Evolutionary conservation across 2,888 invertebrate genomes (phyloP).

Genomic region (Orchesella flavescens): DNA sequence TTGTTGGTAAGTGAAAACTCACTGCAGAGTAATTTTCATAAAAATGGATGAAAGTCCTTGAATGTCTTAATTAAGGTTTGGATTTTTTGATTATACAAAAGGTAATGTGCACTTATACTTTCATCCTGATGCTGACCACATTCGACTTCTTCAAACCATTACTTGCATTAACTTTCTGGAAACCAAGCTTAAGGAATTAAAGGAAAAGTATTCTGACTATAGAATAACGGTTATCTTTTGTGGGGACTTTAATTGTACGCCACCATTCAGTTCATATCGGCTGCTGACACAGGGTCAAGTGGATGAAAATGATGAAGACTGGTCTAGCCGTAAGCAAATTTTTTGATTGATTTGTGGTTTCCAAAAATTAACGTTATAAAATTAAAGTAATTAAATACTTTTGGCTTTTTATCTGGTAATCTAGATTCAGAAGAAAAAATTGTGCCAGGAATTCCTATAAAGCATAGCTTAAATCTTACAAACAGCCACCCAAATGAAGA

Average conservation of each 20-base stretch:
- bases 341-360: slow-evolving; percentile 2
- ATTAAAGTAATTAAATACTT: background rate
- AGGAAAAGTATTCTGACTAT: slow-evolving; percentile 74
- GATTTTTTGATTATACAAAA: background rate
- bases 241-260: slow-evolving; percentile 94
- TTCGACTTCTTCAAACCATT: slow-evolving; percentile 88
- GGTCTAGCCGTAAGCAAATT: slow-evolving; percentile 83
- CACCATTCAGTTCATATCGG: slow-evolving; percentile 86
- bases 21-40: no score
- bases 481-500: slow-evolving; percentile 73
- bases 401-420: slow-evolving; percentile 9
- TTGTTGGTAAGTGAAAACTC: slow-evolving; percentile 58
- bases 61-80: background rate
- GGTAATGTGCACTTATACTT: slow-evolving; percentile 85
- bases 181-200: slow-evolving; percentile 74
- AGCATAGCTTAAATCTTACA: slow-evolving; percentile 63
- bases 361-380: slow-evolving; percentile 44
- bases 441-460: slow-evolving; percentile 63
- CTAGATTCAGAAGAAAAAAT: slow-evolving; percentile 76
- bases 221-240: slow-evolving; percentile 84
- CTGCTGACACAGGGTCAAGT: slow-evolving; percentile 83
- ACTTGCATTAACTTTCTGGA: slow-evolving; percentile 83
- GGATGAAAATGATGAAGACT: slow-evolving; percentile 81
- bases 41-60: no score
- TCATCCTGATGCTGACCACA: slow-evolving; percentile 91